Percentiles rank a stretch among this genome's conserved stretches.
Evolutionary conservation across 2,888 invertebrate genomes (phyloP).

Genomic region (Euzophera pinguis): DNA sequence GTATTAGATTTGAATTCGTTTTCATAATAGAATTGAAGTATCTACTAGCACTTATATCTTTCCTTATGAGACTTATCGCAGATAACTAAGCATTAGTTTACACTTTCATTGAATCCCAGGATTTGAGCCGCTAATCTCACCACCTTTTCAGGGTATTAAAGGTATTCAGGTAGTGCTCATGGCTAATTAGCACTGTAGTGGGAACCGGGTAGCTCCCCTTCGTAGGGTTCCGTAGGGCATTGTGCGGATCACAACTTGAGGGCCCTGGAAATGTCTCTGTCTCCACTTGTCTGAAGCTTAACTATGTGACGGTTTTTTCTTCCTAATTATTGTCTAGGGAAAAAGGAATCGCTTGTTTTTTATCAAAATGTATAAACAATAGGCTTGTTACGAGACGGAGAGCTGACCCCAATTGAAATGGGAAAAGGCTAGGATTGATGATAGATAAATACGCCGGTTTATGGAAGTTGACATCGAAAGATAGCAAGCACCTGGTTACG

Average conservation of each 20-base stretch:
- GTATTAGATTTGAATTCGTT: too few relatives aligned
- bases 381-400: too few relatives aligned
- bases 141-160: conserved; percentile 1
- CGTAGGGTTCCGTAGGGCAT: background rate
- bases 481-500: too few relatives aligned
- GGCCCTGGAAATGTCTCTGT: conserved; percentile 40
- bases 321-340: background rate
- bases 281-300: conserved; percentile 36
- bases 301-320: conserved; percentile 12
- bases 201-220: background rate
- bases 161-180: conserved; percentile 5
- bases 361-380: too few relatives aligned
- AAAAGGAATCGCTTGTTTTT: background rate
- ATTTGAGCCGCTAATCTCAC: background rate
- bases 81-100: background rate
- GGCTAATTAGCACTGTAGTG: conserved; percentile 6
- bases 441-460: too few relatives aligned
- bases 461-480: too few relatives aligned
- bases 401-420: too few relatives aligned
- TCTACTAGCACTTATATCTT: too few relatives aligned
- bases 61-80: background rate
- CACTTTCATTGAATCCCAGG: background rate
- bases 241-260: conserved; percentile 26
- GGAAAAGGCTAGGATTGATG: too few relatives aligned
- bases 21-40: too few relatives aligned